Base-by-base conservation (phyloP, 2,113 vertebrate species). In the Dromaius novaehollandiae region DNA sequence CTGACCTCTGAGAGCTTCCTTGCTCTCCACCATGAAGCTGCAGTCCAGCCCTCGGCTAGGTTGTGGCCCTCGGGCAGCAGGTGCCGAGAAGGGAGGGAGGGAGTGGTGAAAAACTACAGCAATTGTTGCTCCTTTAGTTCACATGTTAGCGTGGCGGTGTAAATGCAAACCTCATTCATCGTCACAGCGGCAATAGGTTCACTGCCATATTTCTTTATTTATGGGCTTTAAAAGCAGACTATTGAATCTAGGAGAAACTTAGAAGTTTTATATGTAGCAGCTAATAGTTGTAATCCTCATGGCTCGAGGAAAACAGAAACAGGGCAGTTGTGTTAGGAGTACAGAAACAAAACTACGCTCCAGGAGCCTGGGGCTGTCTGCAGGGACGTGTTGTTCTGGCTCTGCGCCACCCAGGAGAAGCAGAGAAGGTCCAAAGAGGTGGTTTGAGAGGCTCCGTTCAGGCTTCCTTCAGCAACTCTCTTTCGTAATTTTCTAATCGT, bases 151-250 rank as follows among this genome's bases (percentile, higher is more conserved):
- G 60, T 51, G 78, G 32, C 32, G 34, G 36, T 63, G 9, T 68
- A 76, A 90, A 82, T 28, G 32, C 19, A 80, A 86, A 46, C 26
- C 10, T 82, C 25, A 28, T 38, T 66, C 26, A 36, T 70, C 0
- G 0, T 36, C 34, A 40, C 19, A 50, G 30, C 4, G 28, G 38
- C 34, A 55, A 46, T 14, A 1, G 2, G 32, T 34, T 56, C 26
- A 17, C 56, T 25, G 14, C 12, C 22, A 22, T 17, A 28, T 38
- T 79, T 90, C 40, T 17, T 63, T 83, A 76, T 73, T 86, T 93
- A 73, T 53, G 34, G 77, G 58, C 46, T 94, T 88, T 36, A 80
- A 90, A 94, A 86, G 68, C 34, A 64, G 21, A 75, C 28, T 66
- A 42, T 25, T 21, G 21, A 79, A 28, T 0, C 66, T 79, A 71